Evolutionary conservation across 2,888 invertebrate genomes (phyloP).

Genomic region (Epistrophe grossulariae): DNA sequence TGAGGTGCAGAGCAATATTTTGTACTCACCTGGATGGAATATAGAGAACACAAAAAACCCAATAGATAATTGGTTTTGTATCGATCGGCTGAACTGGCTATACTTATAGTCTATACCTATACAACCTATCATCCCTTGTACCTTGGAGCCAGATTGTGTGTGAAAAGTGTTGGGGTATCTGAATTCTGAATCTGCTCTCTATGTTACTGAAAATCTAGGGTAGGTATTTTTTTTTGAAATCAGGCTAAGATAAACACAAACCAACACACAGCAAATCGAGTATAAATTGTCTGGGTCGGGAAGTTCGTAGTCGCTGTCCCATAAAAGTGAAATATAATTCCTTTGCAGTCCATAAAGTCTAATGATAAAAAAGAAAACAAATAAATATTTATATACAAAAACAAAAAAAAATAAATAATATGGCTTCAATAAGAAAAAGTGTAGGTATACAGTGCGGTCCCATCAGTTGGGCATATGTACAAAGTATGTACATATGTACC

Average conservation of each 20-base stretch:
- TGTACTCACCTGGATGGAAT: conserved; percentile 14
- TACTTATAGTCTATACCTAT: too few species aligned
- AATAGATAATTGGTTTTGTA: conserved; percentile 68
- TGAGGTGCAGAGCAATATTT: conserved; percentile 7
- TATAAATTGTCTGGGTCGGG: conserved; percentile 56
- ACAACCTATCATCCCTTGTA: conserved; percentile 9
- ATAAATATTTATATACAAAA: conserved; percentile 41
- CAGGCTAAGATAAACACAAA: conserved; percentile 38
- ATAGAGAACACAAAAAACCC: conserved; percentile 50
- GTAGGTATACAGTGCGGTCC: background rate
- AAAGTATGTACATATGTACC: background rate
- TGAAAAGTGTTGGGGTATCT: conserved; percentile 26
- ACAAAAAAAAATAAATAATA: conserved; percentile 31
- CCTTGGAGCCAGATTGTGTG: conserved; percentile 38
- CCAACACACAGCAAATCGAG: conserved; percentile 14
- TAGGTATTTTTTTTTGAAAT: conserved; percentile 38
- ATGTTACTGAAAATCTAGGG: conserved; percentile 27
- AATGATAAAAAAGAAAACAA: conserved; percentile 28
- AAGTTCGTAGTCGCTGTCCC: conserved; percentile 39
- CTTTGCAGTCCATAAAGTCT: conserved; percentile 39
- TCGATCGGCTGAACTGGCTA: conserved; percentile 45
- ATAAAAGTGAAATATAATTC: conserved; percentile 64
- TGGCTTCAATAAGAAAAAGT: conserved; percentile 50
- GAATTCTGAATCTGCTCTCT: background rate
- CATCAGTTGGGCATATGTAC: background rate